Percentiles rank a stretch among this genome's conserved stretches.
phyloP scores from a whole-genome alignment of 2,113 vertebrate species.

The Scomber colias region DNA sequence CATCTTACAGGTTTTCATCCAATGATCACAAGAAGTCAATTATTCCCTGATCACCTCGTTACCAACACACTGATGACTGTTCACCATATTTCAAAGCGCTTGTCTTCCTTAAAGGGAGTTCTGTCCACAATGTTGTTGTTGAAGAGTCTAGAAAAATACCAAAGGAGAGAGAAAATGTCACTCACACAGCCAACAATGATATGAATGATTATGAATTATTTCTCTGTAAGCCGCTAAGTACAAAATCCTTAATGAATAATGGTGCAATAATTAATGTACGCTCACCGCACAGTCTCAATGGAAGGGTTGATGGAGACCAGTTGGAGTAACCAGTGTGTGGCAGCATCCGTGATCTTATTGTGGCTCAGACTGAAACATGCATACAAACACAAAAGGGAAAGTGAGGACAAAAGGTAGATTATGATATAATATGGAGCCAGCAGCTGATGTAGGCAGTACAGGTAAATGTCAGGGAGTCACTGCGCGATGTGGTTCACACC shows the following conservation, averaged over 20 bases:
- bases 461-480: too few species aligned
- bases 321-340: neutral
- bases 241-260: neutral
- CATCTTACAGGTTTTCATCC: too few species aligned
- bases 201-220: neutral
- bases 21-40: neutral
- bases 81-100: conserved; percentile 50
- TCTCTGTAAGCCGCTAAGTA: neutral
- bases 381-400: neutral
- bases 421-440: too few species aligned
- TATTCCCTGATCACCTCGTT: neutral
- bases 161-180: conserved; percentile 3
- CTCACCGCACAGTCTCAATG: conserved; percentile 30
- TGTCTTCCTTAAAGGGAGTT: neutral
- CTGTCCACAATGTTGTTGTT: conserved; percentile 24
- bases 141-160: conserved; percentile 44
- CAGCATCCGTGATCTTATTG: conserved; percentile 44
- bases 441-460: neutral
- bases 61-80: neutral
- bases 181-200: neutral
- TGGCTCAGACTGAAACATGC: conserved; percentile 49
- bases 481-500: too few species aligned
- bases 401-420: neutral
- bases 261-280: neutral
- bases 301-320: conserved; percentile 37